Evolutionary conservation across 2,797 vertebrate genomes (phyloP).

Genomic region (Limosa lapponica): DNA sequence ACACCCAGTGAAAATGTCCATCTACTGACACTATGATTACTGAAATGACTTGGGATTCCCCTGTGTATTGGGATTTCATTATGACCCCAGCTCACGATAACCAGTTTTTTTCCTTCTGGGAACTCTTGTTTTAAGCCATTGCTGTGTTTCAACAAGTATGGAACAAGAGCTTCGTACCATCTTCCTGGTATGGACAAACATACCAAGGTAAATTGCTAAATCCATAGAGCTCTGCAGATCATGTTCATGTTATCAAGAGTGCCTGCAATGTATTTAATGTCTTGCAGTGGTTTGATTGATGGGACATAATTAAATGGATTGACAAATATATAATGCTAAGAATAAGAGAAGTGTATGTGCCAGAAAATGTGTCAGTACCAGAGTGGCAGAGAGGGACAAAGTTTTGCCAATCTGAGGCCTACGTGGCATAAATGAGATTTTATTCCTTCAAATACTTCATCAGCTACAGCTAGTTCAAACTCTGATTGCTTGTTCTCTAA

Average conservation of each 20-base stretch:
- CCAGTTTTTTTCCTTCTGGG: neutral
- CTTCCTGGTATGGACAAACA: neutral
- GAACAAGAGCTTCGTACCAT: neutral
- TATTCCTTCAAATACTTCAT: neutral
- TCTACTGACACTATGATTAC: neutral
- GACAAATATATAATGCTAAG: neutral
- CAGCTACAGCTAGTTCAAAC: neutral
- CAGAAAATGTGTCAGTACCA: neutral
- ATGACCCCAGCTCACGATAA: neutral
- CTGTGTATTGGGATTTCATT: neutral
- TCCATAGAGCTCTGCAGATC: neutral
- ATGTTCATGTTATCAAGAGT: neutral
- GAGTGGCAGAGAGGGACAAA: neutral
- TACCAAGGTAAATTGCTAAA: neutral
- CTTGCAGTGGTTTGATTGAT: neutral
- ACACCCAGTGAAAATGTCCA: neutral
- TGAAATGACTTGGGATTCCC: neutral
- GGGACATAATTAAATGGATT: neutral
- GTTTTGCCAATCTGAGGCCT: neutral
- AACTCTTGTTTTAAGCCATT: neutral
- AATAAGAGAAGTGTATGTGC: neutral
- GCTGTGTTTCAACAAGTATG: neutral
- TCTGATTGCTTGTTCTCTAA: accelerated
- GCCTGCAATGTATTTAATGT: neutral
- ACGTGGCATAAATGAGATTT: neutral